Conservation (phyloP, 2,797 vertebrate species). For the Sandelia bainsii region DNA sequence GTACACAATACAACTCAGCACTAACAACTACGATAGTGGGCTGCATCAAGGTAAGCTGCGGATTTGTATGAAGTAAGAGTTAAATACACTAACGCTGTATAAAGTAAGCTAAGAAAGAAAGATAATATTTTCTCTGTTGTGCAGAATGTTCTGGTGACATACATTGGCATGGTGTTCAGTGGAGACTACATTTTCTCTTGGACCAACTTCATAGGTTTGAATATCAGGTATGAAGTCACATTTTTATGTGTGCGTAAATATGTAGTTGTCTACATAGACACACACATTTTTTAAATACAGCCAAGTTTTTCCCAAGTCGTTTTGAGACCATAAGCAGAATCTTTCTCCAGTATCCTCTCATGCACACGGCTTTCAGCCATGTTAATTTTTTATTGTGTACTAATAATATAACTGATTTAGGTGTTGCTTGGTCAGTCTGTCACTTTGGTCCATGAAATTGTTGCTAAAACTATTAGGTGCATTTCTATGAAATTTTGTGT, state of each 20-base stretch:
- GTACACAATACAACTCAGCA: conserved; percentile 97
- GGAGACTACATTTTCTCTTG: conserved; percentile 99
- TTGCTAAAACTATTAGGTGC: too few species aligned
- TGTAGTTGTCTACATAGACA: not conserved
- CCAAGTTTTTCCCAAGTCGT: too few species aligned
- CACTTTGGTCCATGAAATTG: too few species aligned
- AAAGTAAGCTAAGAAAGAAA: not conserved
- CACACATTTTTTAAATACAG: not conserved
- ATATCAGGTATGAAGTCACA: conserved; percentile 90
- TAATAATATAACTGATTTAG: too few species aligned
- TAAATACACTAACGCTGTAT: not conserved
- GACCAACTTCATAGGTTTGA: conserved; percentile 97
- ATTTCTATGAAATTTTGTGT: not conserved
- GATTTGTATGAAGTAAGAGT: not conserved
- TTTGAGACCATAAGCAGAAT: not conserved
- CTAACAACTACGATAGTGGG: conserved; percentile 97
- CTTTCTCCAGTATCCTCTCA: not conserved
- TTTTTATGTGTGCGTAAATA: not conserved
- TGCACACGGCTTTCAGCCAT: not conserved
- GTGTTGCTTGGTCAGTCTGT: too few species aligned
- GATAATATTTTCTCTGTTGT: not conserved
- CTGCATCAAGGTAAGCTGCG: conserved; percentile 92
- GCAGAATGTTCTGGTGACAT: conserved; percentile 98
- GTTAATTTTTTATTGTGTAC: too few species aligned
- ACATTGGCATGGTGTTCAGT: conserved; percentile 98